phyloP scores from a whole-genome alignment of 2,113 vertebrate species.

The Callithrix jacchus region DNA sequence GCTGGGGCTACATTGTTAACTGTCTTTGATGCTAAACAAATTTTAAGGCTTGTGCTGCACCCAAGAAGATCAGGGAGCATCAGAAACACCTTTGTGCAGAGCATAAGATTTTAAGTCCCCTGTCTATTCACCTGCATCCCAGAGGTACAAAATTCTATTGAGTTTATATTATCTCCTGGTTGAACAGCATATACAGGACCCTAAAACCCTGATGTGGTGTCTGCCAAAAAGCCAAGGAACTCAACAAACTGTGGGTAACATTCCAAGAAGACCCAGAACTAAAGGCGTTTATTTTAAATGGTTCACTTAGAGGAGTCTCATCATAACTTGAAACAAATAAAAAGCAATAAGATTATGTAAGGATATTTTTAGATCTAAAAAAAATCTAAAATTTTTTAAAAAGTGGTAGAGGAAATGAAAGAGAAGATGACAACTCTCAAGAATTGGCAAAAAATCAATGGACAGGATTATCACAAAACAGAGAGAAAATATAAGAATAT shows the following conservation, averaged over 20 bases:
- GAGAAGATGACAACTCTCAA: background rate
- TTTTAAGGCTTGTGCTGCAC: background rate
- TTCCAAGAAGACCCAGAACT: background rate
- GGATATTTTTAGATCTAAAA: conserved; percentile 28
- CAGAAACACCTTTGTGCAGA: background rate
- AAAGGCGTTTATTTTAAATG: conserved; percentile 1
- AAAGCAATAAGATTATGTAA: background rate
- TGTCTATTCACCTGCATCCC: background rate
- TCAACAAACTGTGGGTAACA: background rate
- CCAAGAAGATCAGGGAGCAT: background rate
- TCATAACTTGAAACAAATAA: background rate
- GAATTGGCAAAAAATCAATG: conserved; percentile 29
- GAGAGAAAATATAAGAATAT: background rate
- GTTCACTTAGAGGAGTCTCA: background rate
- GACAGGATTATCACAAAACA: background rate
- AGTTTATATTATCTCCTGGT: background rate
- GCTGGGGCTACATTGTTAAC: background rate
- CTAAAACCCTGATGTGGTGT: background rate
- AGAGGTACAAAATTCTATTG: background rate
- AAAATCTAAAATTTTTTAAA: background rate
- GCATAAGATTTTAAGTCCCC: background rate
- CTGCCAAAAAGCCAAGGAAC: background rate
- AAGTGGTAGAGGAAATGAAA: conserved; percentile 4
- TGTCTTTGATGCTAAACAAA: background rate
- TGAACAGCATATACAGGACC: background rate